These are phyloP conservation scores for Coreoperca whiteheadi DNA, from an alignment of 2,113 vertebrate genomes.

Conservation along the genomic window DNA sequence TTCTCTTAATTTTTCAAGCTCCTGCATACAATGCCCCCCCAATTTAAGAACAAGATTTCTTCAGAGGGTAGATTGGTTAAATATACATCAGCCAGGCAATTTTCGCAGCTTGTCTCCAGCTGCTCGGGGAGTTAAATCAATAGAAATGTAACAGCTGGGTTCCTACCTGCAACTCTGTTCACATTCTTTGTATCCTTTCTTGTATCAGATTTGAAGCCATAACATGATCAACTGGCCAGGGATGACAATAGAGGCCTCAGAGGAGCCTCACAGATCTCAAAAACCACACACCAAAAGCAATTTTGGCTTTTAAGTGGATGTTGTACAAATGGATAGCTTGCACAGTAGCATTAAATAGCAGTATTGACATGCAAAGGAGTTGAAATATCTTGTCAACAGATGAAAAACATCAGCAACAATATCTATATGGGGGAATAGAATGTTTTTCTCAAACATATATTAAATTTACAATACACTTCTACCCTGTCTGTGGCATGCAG, in stretches of 20 bases:
- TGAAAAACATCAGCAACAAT: conserved; percentile 2
- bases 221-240: conserved; percentile 8
- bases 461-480: not conserved
- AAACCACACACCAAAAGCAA: not conserved
- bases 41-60: conserved; percentile 33
- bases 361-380: conserved; percentile 33
- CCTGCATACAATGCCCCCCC: conserved; percentile 8
- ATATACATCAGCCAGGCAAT: conserved; percentile 14
- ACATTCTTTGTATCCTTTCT: conserved; percentile 1
- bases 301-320: not conserved
- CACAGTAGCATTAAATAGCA: conserved; percentile 10
- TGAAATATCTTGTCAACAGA: conserved; percentile 27
- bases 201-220: not conserved
- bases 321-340: not conserved
- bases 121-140: conserved; percentile 47
- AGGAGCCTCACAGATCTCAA: not conserved
- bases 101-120: conserved; percentile 29
- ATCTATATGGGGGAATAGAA: not conserved
- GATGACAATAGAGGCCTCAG: conserved; percentile 1
- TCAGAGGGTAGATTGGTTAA: conserved; percentile 27
- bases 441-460: conserved; percentile 2
- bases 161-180: conserved; percentile 10
- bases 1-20: conserved; percentile 7
- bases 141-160: conserved; percentile 35
- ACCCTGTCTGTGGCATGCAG: not conserved